Evolutionary conservation across 2,888 invertebrate species (phyloP).

Genomic region (Synanthedon vespiformis): DNA sequence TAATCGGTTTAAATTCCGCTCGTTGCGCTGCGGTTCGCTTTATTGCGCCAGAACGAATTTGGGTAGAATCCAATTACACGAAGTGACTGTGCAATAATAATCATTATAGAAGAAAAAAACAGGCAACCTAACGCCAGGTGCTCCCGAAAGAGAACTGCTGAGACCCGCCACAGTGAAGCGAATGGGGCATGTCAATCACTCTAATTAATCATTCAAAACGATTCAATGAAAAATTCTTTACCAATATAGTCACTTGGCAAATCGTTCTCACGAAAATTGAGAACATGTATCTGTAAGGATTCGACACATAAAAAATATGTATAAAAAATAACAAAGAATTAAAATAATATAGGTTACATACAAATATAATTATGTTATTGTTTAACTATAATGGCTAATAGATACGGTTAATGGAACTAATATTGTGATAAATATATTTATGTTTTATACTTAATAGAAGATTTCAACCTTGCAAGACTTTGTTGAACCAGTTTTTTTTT

Average conservation of each 20-base stretch:
- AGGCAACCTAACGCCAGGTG: constrained; percentile 44
- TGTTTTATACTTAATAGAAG: no score
- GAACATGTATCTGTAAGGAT: background rate
- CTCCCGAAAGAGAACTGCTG: constrained; percentile 30
- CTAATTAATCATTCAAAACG: constrained; percentile 57
- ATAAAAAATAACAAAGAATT: no score
- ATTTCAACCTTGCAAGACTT: no score
- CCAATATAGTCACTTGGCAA: background rate
- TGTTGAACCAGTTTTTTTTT: no score
- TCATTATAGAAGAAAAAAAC: constrained; percentile 49
- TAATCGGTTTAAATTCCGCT: constrained; percentile 30
- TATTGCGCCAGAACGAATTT: constrained; percentile 42
- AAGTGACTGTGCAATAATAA: constrained; percentile 61
- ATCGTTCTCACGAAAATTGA: constrained; percentile 5
- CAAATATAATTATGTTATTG: no score
- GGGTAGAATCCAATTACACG: constrained; percentile 50
- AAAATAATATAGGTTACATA: no score
- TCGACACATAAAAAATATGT: no score
- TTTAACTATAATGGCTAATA: no score
- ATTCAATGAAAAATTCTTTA: background rate
- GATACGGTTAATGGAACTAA: no score
- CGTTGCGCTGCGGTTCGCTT: constrained; percentile 14
- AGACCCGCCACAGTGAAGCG: constrained; percentile 53
- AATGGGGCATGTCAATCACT: constrained; percentile 57
- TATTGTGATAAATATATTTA: no score